A percentile compares a stretch with the other conserved stretches of the same genome.
Evolutionary conservation across 2,888 invertebrate species (phyloP).

Genomic region (Ennomos fuscantarius): DNA sequence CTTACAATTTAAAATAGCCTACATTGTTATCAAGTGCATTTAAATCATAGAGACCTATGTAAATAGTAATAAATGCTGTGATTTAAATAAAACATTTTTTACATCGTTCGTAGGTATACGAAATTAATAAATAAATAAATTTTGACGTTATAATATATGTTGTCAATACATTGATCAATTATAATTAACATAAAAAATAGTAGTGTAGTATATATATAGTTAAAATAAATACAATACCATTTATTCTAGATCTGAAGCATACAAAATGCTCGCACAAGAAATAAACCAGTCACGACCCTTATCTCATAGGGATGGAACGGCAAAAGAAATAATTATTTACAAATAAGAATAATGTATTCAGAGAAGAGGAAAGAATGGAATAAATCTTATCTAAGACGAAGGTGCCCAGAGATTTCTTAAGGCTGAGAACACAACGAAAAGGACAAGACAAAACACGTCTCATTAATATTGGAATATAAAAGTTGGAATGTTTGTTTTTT

Average conservation of each 20-base stretch:
- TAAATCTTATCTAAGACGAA: constrained; percentile 58
- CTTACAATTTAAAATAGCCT: too few species aligned
- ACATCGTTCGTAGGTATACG: too few species aligned
- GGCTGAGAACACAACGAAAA: constrained; percentile 41
- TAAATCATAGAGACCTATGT: too few species aligned
- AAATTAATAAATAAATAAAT: too few species aligned
- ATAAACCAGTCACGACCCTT: constrained; percentile 49
- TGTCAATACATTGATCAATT: too few species aligned
- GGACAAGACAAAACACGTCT: background rate
- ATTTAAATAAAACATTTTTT: too few species aligned
- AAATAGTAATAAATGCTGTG: too few species aligned
- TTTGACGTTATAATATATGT: too few species aligned
- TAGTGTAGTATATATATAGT: background rate
- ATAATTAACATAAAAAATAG: too few species aligned
- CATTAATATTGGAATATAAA: too few species aligned
- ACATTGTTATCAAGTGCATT: too few species aligned
- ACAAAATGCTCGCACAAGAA: constrained; percentile 29
- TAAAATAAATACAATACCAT: background rate
- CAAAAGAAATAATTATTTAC: constrained; percentile 64
- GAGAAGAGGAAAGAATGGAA: constrained; percentile 57
- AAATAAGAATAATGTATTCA: constrained; percentile 69
- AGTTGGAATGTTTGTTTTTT: too few species aligned
- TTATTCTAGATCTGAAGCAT: background rate
- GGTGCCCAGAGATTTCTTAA: constrained; percentile 51
- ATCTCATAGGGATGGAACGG: constrained; percentile 43